Percentiles rank a stretch among this genome's conserved stretches.
Evolutionary conservation across 2,888 invertebrate species (phyloP).

Genomic region (Spilarctia lutea): DNA sequence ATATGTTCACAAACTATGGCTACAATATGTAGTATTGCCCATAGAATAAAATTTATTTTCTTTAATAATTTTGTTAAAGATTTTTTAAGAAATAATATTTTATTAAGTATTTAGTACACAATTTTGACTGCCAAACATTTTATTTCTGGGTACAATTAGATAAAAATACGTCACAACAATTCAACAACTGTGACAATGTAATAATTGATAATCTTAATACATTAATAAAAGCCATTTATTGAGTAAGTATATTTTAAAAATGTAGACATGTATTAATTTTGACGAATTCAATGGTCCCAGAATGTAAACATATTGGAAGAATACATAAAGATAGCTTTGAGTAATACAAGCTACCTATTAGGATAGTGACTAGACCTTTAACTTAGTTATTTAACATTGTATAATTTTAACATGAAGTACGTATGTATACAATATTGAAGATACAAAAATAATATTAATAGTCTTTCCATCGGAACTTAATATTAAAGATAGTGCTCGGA

Average conservation of each 20-base stretch:
- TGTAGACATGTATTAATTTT: constrained; percentile 43
- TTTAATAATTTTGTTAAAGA: not conserved
- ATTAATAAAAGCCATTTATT: not conserved
- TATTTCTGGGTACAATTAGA: constrained; percentile 16
- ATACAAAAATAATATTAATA: constrained; percentile 22
- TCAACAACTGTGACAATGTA: constrained; percentile 23
- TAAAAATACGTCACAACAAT: constrained; percentile 26
- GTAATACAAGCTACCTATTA: constrained; percentile 32
- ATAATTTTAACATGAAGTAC: constrained; percentile 13
- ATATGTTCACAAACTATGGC: not conserved
- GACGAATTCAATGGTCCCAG: constrained; percentile 56
- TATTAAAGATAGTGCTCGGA: constrained; percentile 9
- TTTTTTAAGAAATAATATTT: not conserved
- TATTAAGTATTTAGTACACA: constrained; percentile 3
- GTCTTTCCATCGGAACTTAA: constrained; percentile 14
- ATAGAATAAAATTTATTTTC: not conserved
- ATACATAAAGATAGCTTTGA: constrained; percentile 30
- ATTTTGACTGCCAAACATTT: constrained; percentile 10
- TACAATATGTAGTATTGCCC: not conserved
- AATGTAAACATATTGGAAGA: constrained; percentile 45
- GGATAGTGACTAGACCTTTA: constrained; percentile 54
- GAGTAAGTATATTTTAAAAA: constrained; percentile 29
- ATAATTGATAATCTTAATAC: constrained; percentile 9
- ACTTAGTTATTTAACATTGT: constrained; percentile 15
- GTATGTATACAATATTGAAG: constrained; percentile 14